These are phyloP conservation scores for Toxonevra muliebris DNA, from an alignment of 2,888 invertebrate genomes.

Conservation along the genomic window DNA sequence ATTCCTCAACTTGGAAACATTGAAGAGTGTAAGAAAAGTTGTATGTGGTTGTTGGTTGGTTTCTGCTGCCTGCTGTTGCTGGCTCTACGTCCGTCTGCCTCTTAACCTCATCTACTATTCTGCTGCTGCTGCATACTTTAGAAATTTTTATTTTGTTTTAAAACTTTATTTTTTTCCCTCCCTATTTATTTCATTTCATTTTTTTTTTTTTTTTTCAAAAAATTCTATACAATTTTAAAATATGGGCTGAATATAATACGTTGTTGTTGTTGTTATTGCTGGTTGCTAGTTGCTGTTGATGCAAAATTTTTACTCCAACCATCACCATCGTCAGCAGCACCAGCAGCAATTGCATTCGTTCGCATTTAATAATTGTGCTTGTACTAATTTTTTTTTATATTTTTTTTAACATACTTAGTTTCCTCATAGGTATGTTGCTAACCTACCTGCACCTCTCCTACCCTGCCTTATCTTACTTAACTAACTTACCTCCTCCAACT, in stretches of 20 bases:
- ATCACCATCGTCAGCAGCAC: constrained; percentile 3
- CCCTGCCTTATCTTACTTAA: neutral
- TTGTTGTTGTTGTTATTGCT: neutral
- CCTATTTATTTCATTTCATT: neutral
- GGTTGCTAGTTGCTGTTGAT: neutral
- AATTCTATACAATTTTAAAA: constrained; percentile 32
- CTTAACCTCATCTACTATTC: neutral
- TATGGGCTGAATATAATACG: constrained; percentile 21
- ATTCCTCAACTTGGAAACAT: too few species aligned
- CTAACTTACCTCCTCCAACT: neutral
- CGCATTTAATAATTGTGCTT: constrained; percentile 11
- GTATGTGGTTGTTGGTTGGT: too few species aligned
- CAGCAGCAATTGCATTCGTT: constrained; percentile 5
- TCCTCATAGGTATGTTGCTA: neutral
- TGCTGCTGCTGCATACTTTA: neutral
- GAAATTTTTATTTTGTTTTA: constrained; percentile 18
- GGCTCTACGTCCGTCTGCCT: too few species aligned
- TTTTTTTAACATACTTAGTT: neutral
- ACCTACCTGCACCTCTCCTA: neutral
- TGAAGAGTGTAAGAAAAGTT: too few species aligned
- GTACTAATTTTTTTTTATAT: neutral
- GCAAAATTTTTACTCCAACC: neutral
- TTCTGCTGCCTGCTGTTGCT: too few species aligned
- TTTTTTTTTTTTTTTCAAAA: constrained; percentile 13
- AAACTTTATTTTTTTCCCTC: constrained; percentile 8